A percentile compares a stretch with the other conserved stretches of the same genome.
These are phyloP conservation scores for Phasianus colchicus DNA, from an alignment of 2,113 vertebrate species.

Conservation along the genomic window DNA sequence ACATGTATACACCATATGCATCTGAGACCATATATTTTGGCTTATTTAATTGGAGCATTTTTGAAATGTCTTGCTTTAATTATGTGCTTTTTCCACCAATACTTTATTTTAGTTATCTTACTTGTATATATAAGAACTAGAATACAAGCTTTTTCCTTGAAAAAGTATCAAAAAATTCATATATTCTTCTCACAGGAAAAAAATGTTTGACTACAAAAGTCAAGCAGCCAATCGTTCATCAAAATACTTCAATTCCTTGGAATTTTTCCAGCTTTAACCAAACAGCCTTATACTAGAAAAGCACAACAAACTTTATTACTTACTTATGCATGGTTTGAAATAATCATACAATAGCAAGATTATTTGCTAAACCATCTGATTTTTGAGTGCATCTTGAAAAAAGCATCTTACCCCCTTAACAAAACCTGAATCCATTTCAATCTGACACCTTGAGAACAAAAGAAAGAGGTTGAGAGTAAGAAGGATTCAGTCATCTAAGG, in stretches of 20 bases:
- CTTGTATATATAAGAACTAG: background rate
- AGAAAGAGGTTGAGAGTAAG: background rate
- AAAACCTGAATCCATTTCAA: background rate
- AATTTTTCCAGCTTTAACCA: constrained; percentile 6
- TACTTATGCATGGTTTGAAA: background rate
- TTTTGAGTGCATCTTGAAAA: background rate
- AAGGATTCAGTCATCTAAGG: background rate
- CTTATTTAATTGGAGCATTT: background rate
- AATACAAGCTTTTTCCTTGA: constrained; percentile 4
- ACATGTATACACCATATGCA: background rate
- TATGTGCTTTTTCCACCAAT: background rate
- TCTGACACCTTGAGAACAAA: background rate
- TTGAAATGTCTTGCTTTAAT: constrained; percentile 31
- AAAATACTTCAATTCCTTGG: background rate
- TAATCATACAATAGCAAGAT: background rate
- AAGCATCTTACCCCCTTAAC: background rate
- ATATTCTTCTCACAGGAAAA: background rate
- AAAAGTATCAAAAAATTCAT: constrained; percentile 24
- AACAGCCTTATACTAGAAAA: background rate
- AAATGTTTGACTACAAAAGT: background rate
- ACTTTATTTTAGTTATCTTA: constrained; percentile 17
- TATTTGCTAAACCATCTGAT: background rate
- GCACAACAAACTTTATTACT: background rate
- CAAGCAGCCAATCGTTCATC: background rate
- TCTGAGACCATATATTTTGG: background rate